Evolutionary conservation across 2,888 invertebrate genomes (phyloP), one percentile per base, ranked within the genome.

Genomic region (Plagodis dolabraria): DNA sequence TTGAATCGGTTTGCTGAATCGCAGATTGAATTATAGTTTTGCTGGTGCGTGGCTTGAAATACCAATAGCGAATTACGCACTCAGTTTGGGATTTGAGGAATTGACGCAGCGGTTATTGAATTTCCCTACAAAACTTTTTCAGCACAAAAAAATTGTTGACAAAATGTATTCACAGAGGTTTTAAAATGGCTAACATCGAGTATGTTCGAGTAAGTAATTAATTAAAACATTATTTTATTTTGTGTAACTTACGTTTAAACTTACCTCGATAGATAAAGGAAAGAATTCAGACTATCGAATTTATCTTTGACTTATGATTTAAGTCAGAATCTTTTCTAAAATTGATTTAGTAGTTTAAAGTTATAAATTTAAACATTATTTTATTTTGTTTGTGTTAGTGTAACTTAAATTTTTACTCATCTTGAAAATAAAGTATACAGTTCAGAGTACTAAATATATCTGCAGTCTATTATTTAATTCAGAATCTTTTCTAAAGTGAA

Each of bases 11-110:
- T 47, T 51, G 55, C 65, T 52, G 55, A 60, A 56, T 63, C 52
- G 56, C 60, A 62, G 60, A 65, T 64, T 55, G 65, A 63, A 61
- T 63, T 50, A 62, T 55, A 60, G 60, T 60, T 60, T 55, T 60
- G 55, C 55, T 47, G 55, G 55, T 50, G 54, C 60, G 60, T 60
- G 60, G 55, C 51, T 47, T 54, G 55, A 60, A 60, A 60, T 55
- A 35, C 51, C 60, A 60, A 60, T 60, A 51, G 44, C 47, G 47
- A 51, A 55, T 60, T 60, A 60, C 51, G 60, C 50, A 51, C 46
- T 50, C 43, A 43, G 51, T 52, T 47, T 33, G 47, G 47, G 11
- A 38, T 42, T 42, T 42, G 34, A 40, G 2, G 40, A 10, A 45
- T 33, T 43, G 57, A 40, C 47, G 46, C 59, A 46, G 48, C 36